Evolutionary conservation across 2,113 vertebrate species (phyloP).

Genomic region (Antennarius striatus): DNA sequence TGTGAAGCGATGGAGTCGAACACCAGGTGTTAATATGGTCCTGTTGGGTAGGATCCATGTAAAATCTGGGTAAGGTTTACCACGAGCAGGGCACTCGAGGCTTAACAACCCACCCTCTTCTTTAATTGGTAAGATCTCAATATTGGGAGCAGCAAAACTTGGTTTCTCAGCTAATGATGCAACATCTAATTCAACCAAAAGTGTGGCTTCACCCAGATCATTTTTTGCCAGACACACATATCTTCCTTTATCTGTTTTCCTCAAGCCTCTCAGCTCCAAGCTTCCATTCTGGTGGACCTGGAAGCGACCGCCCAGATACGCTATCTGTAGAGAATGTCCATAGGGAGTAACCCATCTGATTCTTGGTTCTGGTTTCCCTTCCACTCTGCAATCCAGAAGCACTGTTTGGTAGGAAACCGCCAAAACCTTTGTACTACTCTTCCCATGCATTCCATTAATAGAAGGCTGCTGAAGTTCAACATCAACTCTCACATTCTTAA

Average conservation of each 20-base stretch:
- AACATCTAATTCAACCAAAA: constrained; percentile 76
- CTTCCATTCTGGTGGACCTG: constrained; percentile 80
- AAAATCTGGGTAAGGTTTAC: constrained; percentile 78
- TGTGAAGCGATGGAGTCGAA: constrained; percentile 71
- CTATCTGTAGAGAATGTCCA: constrained; percentile 68
- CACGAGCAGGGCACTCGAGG: constrained; percentile 76
- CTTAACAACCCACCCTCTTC: constrained; percentile 58
- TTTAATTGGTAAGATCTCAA: constrained; percentile 78
- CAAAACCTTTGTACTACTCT: constrained; percentile 53
- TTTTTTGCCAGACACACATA: constrained; percentile 79
- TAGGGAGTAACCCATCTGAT: constrained; percentile 78
- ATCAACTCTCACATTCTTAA: constrained; percentile 75
- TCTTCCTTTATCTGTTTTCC: constrained; percentile 78
- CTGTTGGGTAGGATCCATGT: constrained; percentile 81
- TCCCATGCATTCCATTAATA: constrained; percentile 72
- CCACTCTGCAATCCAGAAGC: constrained; percentile 74
- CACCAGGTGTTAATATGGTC: constrained; percentile 71
- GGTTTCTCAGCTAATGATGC: constrained; percentile 80
- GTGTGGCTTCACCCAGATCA: constrained; percentile 73
- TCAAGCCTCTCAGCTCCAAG: constrained; percentile 78
- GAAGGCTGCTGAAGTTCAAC: constrained; percentile 71
- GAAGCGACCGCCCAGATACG: constrained; percentile 80
- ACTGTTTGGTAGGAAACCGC: constrained; percentile 79
- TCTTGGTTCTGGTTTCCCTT: constrained; percentile 77
- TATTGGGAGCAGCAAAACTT: constrained; percentile 79